Evolutionary conservation across 1,140 invertebrate species (phyloP), one percentile per base, ranked within the genome.

Genomic region (Yoshiicerus persimilis): DNA sequence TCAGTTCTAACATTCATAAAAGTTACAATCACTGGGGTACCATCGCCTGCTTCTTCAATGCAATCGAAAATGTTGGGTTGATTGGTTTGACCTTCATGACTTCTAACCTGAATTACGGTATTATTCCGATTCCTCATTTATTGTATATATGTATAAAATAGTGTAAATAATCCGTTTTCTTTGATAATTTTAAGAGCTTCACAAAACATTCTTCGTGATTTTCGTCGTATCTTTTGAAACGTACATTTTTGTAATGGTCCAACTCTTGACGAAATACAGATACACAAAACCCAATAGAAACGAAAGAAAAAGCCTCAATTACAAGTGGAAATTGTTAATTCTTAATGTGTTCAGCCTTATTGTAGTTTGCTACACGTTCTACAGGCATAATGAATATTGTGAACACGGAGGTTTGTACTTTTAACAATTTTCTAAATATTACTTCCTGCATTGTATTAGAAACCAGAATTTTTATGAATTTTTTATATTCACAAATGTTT

Each of bases 381-480:
- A 97, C 90, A 94, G 98, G 90, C 98, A 99, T 92, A 99, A 99
- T 93, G 94, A 93, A 38, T 95, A 96, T 90, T 99, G 98, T 93
- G 98, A 99, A 94, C 94, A 96, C 84, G 96, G 97, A 92, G 95
- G 97, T 98, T 94, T 95, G 95, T 11, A 13, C 25, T 64, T 34
- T 75, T 5, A n/a, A 16, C 9, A 64, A 64, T 10, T 5, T 23
- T 5, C 5, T 10, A 11, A 64, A n/a, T 64, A 11, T 64, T 9
- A 10, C 5, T 64, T 8, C 5, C 56, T 23, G 6, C 39, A 41
- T 41, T 41, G 6, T 41, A 41, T 8, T 80, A 5, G n/a, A n/a
- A n/a, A n/a, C n/a, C n/a, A n/a, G n/a, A n/a, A 38, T n/a, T n/a
- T 27, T 75, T 64, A 64, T 77, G n/a, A 20, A 36, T 36, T 80